A percentile compares a stretch with the other conserved stretches of the same genome.
Evolutionary conservation across 2,113 vertebrate species (phyloP).

Genomic region (Oophaga pumilio): DNA sequence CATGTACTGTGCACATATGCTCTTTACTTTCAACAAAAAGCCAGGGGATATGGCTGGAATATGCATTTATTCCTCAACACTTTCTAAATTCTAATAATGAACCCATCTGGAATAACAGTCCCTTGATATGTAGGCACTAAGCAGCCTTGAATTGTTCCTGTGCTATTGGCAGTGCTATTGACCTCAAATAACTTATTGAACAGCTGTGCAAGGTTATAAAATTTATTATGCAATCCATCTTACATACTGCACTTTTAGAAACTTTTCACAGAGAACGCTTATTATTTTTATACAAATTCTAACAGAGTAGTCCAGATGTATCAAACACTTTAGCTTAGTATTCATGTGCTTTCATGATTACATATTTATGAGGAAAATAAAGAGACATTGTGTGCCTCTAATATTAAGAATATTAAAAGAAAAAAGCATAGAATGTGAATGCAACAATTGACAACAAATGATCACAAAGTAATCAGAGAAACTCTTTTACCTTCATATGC

Average conservation of each 20-base stretch:
- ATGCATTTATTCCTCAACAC: constrained; percentile 57
- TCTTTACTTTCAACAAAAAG: constrained; percentile 46
- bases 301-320: constrained; percentile 23
- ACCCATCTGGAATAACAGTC: constrained; percentile 53
- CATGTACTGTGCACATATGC: constrained; percentile 53
- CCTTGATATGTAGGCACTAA: constrained; percentile 53
- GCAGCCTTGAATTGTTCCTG: constrained; percentile 50
- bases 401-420: not conserved
- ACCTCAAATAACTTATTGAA: constrained; percentile 57
- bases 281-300: constrained; percentile 29
- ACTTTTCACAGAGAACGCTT: constrained; percentile 13
- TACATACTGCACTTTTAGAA: constrained; percentile 31
- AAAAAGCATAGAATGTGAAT: not conserved
- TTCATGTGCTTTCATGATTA: constrained; percentile 13
- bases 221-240: constrained; percentile 47
- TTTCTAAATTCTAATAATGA: constrained; percentile 58
- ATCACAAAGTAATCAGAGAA: not conserved
- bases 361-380: not conserved
- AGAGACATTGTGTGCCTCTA: not conserved
- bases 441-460: not conserved
- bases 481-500: not conserved
- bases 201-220: constrained; percentile 53
- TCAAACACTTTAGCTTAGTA: not conserved
- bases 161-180: constrained; percentile 50
- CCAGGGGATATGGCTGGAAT: constrained; percentile 53